These are phyloP conservation scores for Drosophila colorata DNA, from an alignment of 2,888 invertebrate species.

Conservation along the genomic window DNA sequence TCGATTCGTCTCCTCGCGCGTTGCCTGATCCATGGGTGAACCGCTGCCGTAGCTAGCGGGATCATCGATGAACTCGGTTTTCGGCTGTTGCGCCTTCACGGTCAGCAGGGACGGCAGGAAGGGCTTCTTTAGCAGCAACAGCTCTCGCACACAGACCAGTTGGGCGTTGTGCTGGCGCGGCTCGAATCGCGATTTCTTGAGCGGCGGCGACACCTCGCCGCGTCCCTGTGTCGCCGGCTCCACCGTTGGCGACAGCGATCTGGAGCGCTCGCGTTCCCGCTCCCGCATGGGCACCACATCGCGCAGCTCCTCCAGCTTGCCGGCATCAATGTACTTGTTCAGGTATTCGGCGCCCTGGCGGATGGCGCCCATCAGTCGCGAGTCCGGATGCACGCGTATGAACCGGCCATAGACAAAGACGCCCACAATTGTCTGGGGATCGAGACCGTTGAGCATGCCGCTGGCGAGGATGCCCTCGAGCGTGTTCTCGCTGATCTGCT, in stretches of 20 bases:
- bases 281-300: constrained; percentile 91
- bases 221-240: constrained; percentile 62
- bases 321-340: constrained; percentile 91
- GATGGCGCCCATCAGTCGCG: constrained; percentile 91
- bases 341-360: constrained; percentile 91
- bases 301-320: constrained; percentile 92
- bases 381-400: constrained; percentile 91
- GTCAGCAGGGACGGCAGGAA: constrained; percentile 81
- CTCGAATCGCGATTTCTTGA: constrained; percentile 84
- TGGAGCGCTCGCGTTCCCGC: constrained; percentile 87
- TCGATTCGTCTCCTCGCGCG: constrained; percentile 58
- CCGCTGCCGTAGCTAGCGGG: constrained; percentile 33
- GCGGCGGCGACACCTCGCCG: constrained; percentile 74
- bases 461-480: constrained; percentile 88
- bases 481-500: constrained; percentile 90
- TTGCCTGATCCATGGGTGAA: constrained; percentile 58
- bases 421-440: constrained; percentile 92
- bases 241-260: constrained; percentile 80
- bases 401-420: constrained; percentile 94
- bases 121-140: constrained; percentile 79
- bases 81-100: constrained; percentile 80
- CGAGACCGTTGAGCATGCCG: constrained; percentile 91
- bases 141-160: constrained; percentile 82
- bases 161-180: constrained; percentile 84
- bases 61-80: constrained; percentile 64